phyloP scores from a whole-genome alignment of 2,113 vertebrate genomes.

The Cranoglanis bouderius region DNA sequence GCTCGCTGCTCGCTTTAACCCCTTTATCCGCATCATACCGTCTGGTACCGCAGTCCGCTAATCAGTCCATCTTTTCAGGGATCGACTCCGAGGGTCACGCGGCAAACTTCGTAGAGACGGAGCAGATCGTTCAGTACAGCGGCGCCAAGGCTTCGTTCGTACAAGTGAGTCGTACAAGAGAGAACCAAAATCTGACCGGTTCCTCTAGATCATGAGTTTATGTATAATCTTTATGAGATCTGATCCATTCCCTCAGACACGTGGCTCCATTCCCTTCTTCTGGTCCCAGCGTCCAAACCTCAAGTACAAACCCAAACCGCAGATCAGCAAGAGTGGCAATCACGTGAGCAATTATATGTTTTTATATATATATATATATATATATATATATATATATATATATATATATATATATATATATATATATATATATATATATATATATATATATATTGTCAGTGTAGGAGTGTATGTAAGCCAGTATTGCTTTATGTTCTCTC shows the following conservation, averaged over 20 bases:
- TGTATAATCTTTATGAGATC: not conserved
- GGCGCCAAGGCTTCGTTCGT: slow-evolving; percentile 87
- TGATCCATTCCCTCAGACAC: slow-evolving; percentile 75
- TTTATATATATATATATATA: too few relatives aligned
- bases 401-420: not conserved
- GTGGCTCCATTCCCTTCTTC: slow-evolving; percentile 94
- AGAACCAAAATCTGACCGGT: not conserved
- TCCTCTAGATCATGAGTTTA: not conserved
- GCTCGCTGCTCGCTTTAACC: slow-evolving; percentile 2
- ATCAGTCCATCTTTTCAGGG: slow-evolving; percentile 66
- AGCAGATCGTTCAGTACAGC: slow-evolving; percentile 89
- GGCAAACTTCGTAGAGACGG: slow-evolving; percentile 94
- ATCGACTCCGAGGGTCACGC: slow-evolving; percentile 97
- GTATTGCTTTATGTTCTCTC: not conserved
- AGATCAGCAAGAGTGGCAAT: slow-evolving; percentile 91
- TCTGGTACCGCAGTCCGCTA: not conserved
- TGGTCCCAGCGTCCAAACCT: slow-evolving; percentile 97
- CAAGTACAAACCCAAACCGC: slow-evolving; percentile 92
- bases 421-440: not conserved
- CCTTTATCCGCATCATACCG: not conserved
- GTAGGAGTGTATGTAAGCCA: not conserved
- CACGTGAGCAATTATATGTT: slow-evolving; percentile 74
- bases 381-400: too few relatives aligned
- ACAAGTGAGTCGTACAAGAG: slow-evolving; percentile 69
- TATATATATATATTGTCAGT: too few relatives aligned